phyloP scores from a whole-genome alignment of 1,140 invertebrate genomes.

The Drosophila varians region DNA sequence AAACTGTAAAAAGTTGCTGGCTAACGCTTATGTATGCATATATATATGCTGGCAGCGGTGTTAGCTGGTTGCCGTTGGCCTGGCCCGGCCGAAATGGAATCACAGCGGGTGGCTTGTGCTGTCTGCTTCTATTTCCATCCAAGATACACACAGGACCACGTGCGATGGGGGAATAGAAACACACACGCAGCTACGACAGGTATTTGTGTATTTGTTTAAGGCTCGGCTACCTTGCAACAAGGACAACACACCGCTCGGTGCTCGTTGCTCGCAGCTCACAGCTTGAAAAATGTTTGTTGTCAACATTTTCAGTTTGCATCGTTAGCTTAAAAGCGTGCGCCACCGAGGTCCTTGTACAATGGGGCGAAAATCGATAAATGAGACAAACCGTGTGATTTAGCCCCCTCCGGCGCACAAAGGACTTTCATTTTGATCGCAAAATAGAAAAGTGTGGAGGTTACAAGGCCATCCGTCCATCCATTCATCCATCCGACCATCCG shows the following conservation, averaged over 20 bases:
- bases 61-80: conserved; percentile 21
- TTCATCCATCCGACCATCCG: neutral
- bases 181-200: conserved; percentile 7
- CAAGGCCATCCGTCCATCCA: conserved; percentile 27
- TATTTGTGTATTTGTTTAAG: conserved; percentile 67
- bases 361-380: conserved; percentile 75
- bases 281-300: conserved; percentile 82
- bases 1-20: conserved; percentile 47
- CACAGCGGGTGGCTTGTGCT: conserved; percentile 58
- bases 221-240: conserved; percentile 59
- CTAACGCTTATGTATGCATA: neutral
- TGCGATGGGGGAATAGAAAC: conserved; percentile 4
- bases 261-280: conserved; percentile 49
- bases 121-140: conserved; percentile 59
- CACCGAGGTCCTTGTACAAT: conserved; percentile 51
- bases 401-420: conserved; percentile 46
- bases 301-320: conserved; percentile 82
- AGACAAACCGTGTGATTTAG: conserved; percentile 74
- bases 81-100: conserved; percentile 65
- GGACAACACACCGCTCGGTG: conserved; percentile 44
- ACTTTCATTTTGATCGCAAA: conserved; percentile 62
- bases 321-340: conserved; percentile 76
- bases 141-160: conserved; percentile 11
- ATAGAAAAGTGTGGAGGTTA: conserved; percentile 39
- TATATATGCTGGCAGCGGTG: conserved; percentile 5